Evolutionary conservation across 2,888 invertebrate genomes (phyloP), one percentile per base, ranked within the genome.

Genomic region (Ctena decussata): DNA sequence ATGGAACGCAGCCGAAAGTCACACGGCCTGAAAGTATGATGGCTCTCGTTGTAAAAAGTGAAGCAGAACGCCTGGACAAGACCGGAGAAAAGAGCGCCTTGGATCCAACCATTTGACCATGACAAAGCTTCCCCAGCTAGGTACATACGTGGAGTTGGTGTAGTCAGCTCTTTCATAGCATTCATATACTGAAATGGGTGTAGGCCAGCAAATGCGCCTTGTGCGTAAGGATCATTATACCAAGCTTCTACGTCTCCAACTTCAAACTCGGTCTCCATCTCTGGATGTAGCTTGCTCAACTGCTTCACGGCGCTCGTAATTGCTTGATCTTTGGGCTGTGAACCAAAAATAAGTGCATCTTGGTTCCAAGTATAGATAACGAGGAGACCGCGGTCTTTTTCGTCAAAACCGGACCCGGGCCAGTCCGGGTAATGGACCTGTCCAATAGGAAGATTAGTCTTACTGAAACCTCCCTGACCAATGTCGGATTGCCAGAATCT

Each of bases 121-220:
- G 90, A 90, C 37, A 88, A 27, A 0, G 85, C 83, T 24, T 90
- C 90, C 21, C 87, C 90, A 12, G 87, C 90, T 3, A 90, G 74
- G 73, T 87, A 86, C 3, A 90, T 46, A 1, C 82, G 79, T 30
- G 75, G 80, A 18, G 60, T 49, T 12, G 77, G 74, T 21, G 32
- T 74, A n/a, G 35, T 6, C 12, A 90, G 74, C 18, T 53, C 53
- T 71, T 77, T n/a, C 80, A 88, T 70, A 35, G n/a, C 41, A 30
- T 85, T 24, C 8, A 71, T 74, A 53, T 84, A 90, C 69, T 87
- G 82, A n/a, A 75, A 37, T 46, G 87, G 87, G 12, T 80, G 46
- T 15, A 88, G 69, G 0, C 8, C 39, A 5, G 73, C 83, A 49
- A 57, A 83, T 12, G 79, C 87, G 18, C 86, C 84, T 77, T 88